phyloP scores from a whole-genome alignment of 2,113 vertebrate species.

The Malurus elegans region DNA sequence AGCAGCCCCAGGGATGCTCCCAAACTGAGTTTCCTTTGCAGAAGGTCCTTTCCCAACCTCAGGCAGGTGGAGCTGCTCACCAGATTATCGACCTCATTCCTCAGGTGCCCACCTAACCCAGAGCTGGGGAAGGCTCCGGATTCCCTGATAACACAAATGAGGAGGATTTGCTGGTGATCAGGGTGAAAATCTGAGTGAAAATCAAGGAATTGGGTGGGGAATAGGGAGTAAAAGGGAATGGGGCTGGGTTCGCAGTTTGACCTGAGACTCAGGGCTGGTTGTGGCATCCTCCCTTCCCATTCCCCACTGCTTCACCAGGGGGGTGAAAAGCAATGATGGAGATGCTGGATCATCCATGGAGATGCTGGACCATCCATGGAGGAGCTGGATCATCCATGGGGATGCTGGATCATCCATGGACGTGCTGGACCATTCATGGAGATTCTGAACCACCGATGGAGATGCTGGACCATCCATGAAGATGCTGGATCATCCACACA shows the following conservation, averaged over 20 bases:
- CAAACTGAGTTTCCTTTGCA: background rate
- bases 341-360: background rate
- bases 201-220: background rate
- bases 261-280: rapidly evolving
- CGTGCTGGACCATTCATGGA: rapidly evolving
- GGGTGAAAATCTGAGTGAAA: background rate
- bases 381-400: background rate
- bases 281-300: background rate
- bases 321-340: background rate
- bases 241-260: background rate
- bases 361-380: background rate
- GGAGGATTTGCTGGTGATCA: background rate
- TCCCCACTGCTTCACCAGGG: rapidly evolving
- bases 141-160: rapidly evolving
- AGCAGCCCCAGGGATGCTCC: background rate
- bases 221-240: background rate
- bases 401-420: background rate
- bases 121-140: background rate
- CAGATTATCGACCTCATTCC: background rate
- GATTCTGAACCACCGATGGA: rapidly evolving
- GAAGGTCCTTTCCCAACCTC: background rate
- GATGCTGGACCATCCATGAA: rapidly evolving
- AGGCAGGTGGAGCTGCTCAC: constrained; percentile 40
- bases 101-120: rapidly evolving
- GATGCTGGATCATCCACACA: rapidly evolving